Evolutionary conservation across 2,113 vertebrate species (phyloP), one percentile per base, ranked within the genome.

Genomic region (Nothobranchius furzeri): DNA sequence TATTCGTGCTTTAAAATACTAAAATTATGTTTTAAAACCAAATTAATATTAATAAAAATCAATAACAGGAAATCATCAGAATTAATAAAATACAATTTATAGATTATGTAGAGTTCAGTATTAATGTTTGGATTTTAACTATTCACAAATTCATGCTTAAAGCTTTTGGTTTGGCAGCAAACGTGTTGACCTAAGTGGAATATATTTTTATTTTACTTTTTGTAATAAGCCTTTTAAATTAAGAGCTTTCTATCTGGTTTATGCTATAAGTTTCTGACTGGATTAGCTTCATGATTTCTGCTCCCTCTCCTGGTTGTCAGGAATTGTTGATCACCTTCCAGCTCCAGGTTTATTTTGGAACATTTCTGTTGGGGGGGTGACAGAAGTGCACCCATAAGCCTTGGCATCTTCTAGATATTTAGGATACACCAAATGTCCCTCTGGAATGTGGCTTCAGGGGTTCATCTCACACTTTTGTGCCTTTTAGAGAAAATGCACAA

Each of bases 301-400:
- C 60, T 24, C 64, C 15, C 55, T 2, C 63, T 82, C 63, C 46
- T 68, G 49, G 49, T 53, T 5, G 49, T 49, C 5, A 24, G 59
- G 64, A 83, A 79, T 68, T 76, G 57, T 57, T 79, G 73, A 83
- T 40, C 48, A 8, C 10, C 45, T 63, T 79, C 81, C 84, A 79
- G 71, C 81, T 71, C 53, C n/a, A 0, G 6, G 42, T 77, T 83
- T 89, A 89, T 91, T 91, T 87, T 54, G 12, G 88, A 78, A 42
- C 72, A 73, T 86, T 73, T 83, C 67, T 85, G 73, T 83, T 59
- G 62, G 60, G 49, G 14, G 6, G 9, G 90, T 90, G 90, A 60
- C 69, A n/a, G 49, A 53, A 56, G 13, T 2, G 24, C 64, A 63
- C 70, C 64, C 62, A 61, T 62, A 52, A 14, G 35, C 51, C 75